Evolutionary conservation across 1,140 invertebrate genomes (phyloP), one percentile per base, ranked within the genome.

Genomic region (Orussus abietinus): DNA sequence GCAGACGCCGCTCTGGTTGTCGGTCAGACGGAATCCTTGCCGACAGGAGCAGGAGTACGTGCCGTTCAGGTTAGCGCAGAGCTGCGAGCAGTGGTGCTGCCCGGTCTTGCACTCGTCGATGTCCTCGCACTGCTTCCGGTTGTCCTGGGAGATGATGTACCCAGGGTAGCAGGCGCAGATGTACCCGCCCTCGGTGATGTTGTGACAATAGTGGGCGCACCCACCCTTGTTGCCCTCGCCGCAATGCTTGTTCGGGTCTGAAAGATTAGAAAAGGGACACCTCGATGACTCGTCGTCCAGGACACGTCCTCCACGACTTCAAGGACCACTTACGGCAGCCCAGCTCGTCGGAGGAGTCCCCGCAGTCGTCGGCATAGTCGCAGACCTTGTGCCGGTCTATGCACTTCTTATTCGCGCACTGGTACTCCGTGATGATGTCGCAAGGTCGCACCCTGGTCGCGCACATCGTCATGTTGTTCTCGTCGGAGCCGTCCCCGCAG

Each of bases 331-430:
- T 73, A 82, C 82, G 90, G 62, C 93, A 97, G 28, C 92, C 92
- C 34, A 84, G 73, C 74, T 96, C 93, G 65, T 96, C 93, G 4
- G 88, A 91, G 17, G 77, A 79, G 66, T 94, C 90, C 0, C 82
- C 88, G 62, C 88, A 91, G 59, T 90, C 84, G 53, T 92, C 85
- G 3, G 78, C 75, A 48, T 83, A 80, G 68, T 97, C 90, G 62
- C 93, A 97, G 0, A 96, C 80, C 62, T 85, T 84, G 1, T 73
- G 62, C 15, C 84, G 77, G 18, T 85, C 81, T 31, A 98, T 82
- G 64, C 96, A 99, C 42, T 88, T 86, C 37, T 88, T 85, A 72
- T 97, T 98, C 19, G 85, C 82, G 69, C 96, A 99, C 51, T 89
- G 85, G 59, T 87, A 94, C 65, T 92, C 87, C 1, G 73, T 73